Conservation (phyloP, 2,113 vertebrate species). For the Lepidothrix coronata region DNA sequence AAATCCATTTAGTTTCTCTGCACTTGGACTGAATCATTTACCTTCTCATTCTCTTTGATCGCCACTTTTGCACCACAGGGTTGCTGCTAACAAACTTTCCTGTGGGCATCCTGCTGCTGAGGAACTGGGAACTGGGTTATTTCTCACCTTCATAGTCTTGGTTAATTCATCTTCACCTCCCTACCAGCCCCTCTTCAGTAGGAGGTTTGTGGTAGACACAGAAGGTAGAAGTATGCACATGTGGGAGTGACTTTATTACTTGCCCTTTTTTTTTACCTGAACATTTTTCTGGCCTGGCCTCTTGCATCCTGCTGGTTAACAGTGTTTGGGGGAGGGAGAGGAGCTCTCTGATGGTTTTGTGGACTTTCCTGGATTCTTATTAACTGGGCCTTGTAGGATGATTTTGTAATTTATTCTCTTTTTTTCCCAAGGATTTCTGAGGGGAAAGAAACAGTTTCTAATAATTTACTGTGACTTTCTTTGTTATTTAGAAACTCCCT, state of each 20-base stretch:
- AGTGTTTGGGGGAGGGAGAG: background rate
- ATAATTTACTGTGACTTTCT: background rate
- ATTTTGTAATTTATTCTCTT: background rate
- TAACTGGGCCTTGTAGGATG: background rate
- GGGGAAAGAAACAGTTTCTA: background rate
- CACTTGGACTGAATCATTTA: background rate
- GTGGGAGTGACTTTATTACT: background rate
- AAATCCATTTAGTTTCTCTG: background rate
- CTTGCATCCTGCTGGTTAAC: background rate
- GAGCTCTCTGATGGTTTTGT: background rate
- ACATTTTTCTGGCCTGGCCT: background rate
- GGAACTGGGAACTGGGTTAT: background rate
- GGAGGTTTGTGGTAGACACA: background rate
- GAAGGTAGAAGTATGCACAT: background rate
- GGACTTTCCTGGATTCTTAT: background rate
- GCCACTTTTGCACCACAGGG: background rate
- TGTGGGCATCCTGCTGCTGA: background rate
- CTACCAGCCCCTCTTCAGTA: background rate
- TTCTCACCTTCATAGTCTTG: background rate
- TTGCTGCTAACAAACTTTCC: background rate
- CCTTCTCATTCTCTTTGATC: background rate
- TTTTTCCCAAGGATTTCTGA: accelerated
- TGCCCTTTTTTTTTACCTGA: background rate
- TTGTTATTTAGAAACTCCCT: background rate
- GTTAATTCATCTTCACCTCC: background rate